These are phyloP conservation scores for Drosophila lacteicornis DNA, from an alignment of 1,140 invertebrate genomes.

Conservation along the genomic window DNA sequence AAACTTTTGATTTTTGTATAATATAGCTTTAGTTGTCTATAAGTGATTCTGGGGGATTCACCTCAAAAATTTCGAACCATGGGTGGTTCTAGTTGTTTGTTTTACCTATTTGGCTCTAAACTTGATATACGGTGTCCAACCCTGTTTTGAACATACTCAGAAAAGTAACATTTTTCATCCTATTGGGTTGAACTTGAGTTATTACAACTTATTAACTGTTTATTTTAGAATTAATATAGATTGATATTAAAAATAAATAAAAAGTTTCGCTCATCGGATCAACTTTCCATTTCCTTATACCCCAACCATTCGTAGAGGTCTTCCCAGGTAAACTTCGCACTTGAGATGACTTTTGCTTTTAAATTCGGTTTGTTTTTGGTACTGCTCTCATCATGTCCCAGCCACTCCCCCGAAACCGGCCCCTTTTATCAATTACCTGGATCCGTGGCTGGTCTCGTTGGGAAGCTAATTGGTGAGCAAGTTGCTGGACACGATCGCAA, in stretches of 20 bases:
- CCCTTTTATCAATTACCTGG: slow-evolving; percentile 40
- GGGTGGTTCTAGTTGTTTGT: too few relatives aligned
- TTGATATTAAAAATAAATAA: not conserved
- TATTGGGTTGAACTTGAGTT: not conserved
- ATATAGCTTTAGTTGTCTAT: too few relatives aligned
- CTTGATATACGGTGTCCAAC: too few relatives aligned
- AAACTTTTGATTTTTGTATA: too few relatives aligned
- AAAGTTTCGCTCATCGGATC: not conserved
- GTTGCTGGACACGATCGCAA: slow-evolving; percentile 46
- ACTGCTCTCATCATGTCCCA: not conserved
- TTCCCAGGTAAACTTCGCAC: not conserved
- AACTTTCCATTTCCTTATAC: slow-evolving; percentile 20
- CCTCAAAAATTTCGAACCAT: too few relatives aligned
- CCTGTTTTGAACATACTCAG: too few relatives aligned
- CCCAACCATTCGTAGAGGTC: not conserved
- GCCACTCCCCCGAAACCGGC: not conserved
- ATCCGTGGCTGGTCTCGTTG: slow-evolving; percentile 27
- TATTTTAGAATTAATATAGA: not conserved
- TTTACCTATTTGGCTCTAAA: too few relatives aligned
- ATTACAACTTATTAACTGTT: not conserved
- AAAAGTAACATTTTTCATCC: too few relatives aligned
- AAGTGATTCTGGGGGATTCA: too few relatives aligned
- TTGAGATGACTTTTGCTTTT: slow-evolving; percentile 38
- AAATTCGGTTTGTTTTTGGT: not conserved
- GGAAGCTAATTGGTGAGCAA: slow-evolving; percentile 61